These are phyloP conservation scores for Panulirus ornatus DNA, from an alignment of 1,140 invertebrate genomes.

Conservation along the genomic window DNA sequence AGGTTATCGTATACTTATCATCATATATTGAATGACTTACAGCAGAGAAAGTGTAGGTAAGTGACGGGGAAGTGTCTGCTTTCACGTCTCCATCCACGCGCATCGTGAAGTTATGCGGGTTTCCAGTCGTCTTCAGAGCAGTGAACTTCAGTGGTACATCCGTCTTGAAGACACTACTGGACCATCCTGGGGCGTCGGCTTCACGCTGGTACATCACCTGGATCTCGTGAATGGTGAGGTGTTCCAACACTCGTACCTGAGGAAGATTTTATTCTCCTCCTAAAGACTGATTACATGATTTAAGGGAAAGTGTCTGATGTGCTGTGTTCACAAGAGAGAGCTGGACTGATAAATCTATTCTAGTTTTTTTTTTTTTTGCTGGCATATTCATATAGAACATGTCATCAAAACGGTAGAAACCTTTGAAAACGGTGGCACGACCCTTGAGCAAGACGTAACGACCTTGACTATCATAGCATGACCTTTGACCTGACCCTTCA, in stretches of 20 bases:
- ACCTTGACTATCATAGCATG: neutral
- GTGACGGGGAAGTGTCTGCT: constrained; percentile 1
- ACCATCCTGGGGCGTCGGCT: constrained; percentile 3
- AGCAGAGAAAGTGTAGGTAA: constrained; percentile 11
- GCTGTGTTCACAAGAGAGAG: neutral
- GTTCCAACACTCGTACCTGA: constrained; percentile 34
- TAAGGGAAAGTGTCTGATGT: neutral
- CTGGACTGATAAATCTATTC: neutral
- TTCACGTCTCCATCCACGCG: neutral
- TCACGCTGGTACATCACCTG: neutral
- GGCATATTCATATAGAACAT: too few relatives aligned
- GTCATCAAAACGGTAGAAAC: neutral
- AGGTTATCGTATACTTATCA: too few relatives aligned
- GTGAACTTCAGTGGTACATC: constrained; percentile 9
- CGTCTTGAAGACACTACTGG: constrained; percentile 11
- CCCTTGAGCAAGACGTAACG: neutral
- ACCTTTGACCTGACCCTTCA: too few relatives aligned
- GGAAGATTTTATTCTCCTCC: neutral
- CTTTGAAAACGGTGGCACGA: neutral
- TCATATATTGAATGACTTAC: constrained; percentile 12
- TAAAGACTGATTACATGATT: neutral
- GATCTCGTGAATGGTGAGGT: constrained; percentile 26
- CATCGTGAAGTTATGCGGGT: neutral
- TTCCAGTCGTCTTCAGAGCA: neutral
- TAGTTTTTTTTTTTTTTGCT: too few relatives aligned